Evolutionary conservation across 2,113 vertebrate species (phyloP), one percentile per base, ranked within the genome.

Genomic region (Hippopotamus amphibius): DNA sequence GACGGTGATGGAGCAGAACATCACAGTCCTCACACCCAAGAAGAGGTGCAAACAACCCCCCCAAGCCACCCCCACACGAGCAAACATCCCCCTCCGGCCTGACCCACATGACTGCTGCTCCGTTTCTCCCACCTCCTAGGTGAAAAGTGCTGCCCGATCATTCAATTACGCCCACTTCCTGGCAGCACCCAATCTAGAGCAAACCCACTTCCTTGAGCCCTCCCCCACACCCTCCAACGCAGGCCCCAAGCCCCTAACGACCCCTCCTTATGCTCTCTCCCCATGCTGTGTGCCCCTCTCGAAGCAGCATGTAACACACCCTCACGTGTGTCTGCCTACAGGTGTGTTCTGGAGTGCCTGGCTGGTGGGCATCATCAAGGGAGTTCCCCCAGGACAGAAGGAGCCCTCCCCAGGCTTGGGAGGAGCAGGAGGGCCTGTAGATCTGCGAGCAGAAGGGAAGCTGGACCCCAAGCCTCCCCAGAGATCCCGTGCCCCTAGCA

Each of bases 21-120:
- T 65, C 66, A 33, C 16, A 24, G 6, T 57, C 15, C 33, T 89
- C 66, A 46, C 22, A n/a, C 12, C 30, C 85, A 53, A 59, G 63
- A 16, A 83, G 30, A 33, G n/a, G 33, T 7, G 50, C 43, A 46
- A 65, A n/a, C 68, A n/a, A 4, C 41, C 50, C 68, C 14, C 16
- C 61, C 8, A 17, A 13, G 24, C 26, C 53, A 53, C n/a, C 22
- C n/a, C 57, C 33, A 22, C 59, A 41, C 8, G 14, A 74, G 11
- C 79, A 76, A 48, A 19, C 28, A 48, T 30, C 13, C 37, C 30
- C 37, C 37, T 74, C 19, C 76, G 1, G 5, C 17, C 48, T 28
- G 15, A 41, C 66, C 17, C 3, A 26, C 55, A 26, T 1, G 21
- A 28, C 21, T 17, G 4, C 0, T 0, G 3, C 65, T 24, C 43